Conservation (phyloP, 2,113 vertebrate genomes). For the Hassar affinis region DNA sequence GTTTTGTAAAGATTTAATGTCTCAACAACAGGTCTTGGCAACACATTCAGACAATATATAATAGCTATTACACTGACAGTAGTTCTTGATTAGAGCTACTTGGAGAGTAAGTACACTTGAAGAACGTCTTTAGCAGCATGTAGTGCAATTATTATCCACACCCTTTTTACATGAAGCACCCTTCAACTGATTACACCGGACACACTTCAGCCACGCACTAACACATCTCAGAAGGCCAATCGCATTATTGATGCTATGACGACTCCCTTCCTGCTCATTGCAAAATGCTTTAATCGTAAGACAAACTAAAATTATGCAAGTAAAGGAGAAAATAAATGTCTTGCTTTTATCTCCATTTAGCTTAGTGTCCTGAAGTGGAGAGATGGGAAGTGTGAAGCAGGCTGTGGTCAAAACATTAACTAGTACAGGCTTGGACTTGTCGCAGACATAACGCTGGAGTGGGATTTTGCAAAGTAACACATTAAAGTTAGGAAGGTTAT, state of each 20-base stretch:
- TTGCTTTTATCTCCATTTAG: neutral
- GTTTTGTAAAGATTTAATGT: neutral
- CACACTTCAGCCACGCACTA: constrained; percentile 55
- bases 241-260: constrained; percentile 45
- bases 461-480: neutral
- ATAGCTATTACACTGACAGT: constrained; percentile 42
- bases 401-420: neutral
- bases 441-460: neutral
- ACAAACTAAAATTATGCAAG: neutral
- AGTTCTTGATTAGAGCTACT: constrained; percentile 53
- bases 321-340: neutral
- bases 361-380: neutral
- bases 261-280: constrained; percentile 35
- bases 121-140: constrained; percentile 55
- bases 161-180: constrained; percentile 63
- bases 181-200: constrained; percentile 64
- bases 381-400: neutral
- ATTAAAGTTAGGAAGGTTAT: neutral
- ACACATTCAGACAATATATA: constrained; percentile 3
- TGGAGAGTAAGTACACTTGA: constrained; percentile 56
- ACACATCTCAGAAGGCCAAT: constrained; percentile 54
- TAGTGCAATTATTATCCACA: constrained; percentile 66
- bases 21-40: neutral
- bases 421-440: neutral
- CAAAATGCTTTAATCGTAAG: constrained; percentile 26